phyloP scores from a whole-genome alignment of 2,888 invertebrate species.

The Anarsia innoxiella region DNA sequence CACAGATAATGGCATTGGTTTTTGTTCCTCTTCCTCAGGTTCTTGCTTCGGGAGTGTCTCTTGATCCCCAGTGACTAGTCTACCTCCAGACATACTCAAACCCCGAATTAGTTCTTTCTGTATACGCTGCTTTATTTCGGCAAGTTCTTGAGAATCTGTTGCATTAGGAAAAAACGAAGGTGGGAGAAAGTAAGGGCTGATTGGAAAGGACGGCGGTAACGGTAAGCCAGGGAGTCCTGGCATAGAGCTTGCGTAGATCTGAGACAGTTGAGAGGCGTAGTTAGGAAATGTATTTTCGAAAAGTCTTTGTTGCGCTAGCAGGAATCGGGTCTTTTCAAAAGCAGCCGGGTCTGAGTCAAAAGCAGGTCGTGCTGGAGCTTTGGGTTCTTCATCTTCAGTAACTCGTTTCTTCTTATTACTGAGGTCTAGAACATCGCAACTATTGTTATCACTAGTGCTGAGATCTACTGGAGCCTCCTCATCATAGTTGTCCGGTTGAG shows the following conservation, averaged over 20 bases:
- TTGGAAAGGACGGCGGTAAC: slow-evolving; percentile 76
- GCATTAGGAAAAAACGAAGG: slow-evolving; percentile 73
- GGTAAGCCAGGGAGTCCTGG: slow-evolving; percentile 71
- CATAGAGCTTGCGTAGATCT: slow-evolving; percentile 74
- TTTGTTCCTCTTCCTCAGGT: slow-evolving; percentile 71
- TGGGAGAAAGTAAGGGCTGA: slow-evolving; percentile 80
- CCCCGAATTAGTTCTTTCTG: slow-evolving; percentile 79
- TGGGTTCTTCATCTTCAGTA: slow-evolving; percentile 48
- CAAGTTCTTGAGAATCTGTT: slow-evolving; percentile 74
- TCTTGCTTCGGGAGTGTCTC: slow-evolving; percentile 54
- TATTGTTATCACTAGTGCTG: slow-evolving; percentile 74
- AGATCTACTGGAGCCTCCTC: slow-evolving; percentile 81
- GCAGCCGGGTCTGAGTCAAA: slow-evolving; percentile 59
- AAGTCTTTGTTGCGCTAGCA: slow-evolving; percentile 80
- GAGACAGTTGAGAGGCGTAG: slow-evolving; percentile 77
- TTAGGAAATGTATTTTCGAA: slow-evolving; percentile 76
- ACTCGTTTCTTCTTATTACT: slow-evolving; percentile 85
- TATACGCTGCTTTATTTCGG: slow-evolving; percentile 80
- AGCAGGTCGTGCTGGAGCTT: slow-evolving; percentile 57
- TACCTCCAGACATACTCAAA: slow-evolving; percentile 81
- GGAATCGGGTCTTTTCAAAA: slow-evolving; percentile 74
- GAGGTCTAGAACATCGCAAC: slow-evolving; percentile 84
- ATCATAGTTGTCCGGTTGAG: slow-evolving; percentile 52
- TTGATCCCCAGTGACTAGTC: slow-evolving; percentile 65
- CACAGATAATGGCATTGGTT: slow-evolving; percentile 57